phyloP scores from a whole-genome alignment of 2,797 vertebrate genomes.

The Hydrophis major region DNA sequence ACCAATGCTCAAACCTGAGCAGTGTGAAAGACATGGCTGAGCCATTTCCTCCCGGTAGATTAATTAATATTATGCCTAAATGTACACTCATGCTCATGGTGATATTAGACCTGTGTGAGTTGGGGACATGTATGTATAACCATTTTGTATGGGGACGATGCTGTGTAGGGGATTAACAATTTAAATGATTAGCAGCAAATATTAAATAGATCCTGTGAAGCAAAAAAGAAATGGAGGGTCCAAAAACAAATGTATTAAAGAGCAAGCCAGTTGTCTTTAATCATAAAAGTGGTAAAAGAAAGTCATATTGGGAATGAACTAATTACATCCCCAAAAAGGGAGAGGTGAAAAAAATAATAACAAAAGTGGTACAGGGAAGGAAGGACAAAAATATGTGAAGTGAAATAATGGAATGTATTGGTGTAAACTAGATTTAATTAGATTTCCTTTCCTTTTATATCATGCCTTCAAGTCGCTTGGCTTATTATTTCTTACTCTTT shows the following conservation, averaged over 20 bases:
- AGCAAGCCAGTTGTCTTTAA: neutral
- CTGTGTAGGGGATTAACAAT: neutral
- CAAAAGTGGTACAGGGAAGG: neutral
- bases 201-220: neutral
- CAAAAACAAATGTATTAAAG: neutral
- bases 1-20: neutral
- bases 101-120: neutral
- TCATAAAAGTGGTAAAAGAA: neutral
- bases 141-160: neutral
- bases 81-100: neutral
- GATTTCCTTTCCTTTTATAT: neutral
- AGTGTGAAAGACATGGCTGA: neutral
- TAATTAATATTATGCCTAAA: neutral
- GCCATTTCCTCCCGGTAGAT: neutral
- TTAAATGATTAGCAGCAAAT: neutral
- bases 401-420: neutral
- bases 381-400: neutral
- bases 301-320: neutral
- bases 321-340: neutral
- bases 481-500: neutral
- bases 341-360: neutral
- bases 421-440: neutral
- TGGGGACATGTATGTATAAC: neutral
- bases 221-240: neutral
- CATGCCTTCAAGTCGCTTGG: neutral